Conservation (phyloP, 2,113 vertebrate genomes). For the Fregetta grallaria region DNA sequence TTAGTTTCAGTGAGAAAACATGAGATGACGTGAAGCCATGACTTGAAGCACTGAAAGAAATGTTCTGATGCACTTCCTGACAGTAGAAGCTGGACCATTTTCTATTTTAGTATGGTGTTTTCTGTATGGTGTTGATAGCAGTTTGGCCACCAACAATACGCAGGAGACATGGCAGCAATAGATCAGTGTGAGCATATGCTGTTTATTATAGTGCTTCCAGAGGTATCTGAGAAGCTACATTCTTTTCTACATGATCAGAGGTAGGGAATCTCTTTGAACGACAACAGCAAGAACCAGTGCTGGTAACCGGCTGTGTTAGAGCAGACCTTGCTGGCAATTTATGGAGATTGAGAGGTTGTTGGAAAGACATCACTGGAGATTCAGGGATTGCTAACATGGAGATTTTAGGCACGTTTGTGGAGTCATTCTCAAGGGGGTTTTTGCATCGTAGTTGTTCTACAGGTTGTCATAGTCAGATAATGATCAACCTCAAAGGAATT, state of each 20-base stretch:
- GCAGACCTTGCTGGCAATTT: background rate
- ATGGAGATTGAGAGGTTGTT: background rate
- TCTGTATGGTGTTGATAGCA: background rate
- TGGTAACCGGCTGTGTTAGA: background rate
- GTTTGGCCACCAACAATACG: rapidly evolving
- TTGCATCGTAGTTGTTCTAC: background rate
- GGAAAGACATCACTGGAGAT: background rate
- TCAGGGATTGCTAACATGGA: background rate
- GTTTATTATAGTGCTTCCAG: background rate
- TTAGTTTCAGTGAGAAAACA: background rate
- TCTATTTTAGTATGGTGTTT: background rate
- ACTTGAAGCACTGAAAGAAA: background rate
- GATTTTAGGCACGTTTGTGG: background rate
- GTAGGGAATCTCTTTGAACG: background rate
- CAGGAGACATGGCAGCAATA: background rate
- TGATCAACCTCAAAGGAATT: background rate
- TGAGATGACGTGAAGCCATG: background rate
- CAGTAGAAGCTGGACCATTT: background rate
- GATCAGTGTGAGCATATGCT: background rate
- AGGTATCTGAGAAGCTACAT: background rate
- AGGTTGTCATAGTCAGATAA: background rate
- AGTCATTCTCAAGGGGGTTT: background rate
- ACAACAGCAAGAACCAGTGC: background rate
- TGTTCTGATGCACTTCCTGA: background rate
- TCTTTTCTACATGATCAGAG: background rate